Evolutionary conservation across 2,797 vertebrate genomes (phyloP).

Genomic region (Sebastes iracundus): DNA sequence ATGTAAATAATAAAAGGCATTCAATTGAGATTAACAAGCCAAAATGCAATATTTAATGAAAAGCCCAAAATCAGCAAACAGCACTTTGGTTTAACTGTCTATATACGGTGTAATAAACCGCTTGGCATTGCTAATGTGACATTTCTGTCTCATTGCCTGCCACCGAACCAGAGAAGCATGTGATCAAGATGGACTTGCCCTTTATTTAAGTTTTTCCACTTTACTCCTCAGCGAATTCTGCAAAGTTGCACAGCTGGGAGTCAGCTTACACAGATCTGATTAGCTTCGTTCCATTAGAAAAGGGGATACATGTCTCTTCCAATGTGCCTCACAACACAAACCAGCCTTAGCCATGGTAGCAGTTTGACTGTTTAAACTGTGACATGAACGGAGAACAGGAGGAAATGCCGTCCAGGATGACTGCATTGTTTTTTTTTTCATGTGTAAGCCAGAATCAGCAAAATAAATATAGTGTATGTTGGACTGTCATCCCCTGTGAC

Average conservation of each 20-base stretch:
- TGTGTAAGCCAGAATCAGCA: neutral
- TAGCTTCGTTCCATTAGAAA: conserved; percentile 64
- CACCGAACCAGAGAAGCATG: conserved; percentile 48
- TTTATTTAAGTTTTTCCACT: conserved; percentile 67
- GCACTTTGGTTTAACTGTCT: conserved; percentile 25
- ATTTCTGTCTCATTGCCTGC: conserved; percentile 68
- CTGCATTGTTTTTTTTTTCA: neutral
- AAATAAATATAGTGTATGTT: neutral
- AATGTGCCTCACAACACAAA: conserved; percentile 54
- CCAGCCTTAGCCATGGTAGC: conserved; percentile 13
- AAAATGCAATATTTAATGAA: conserved; percentile 3
- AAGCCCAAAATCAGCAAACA: neutral
- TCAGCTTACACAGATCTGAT: conserved; percentile 59
- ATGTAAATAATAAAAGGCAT: neutral
- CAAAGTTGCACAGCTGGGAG: conserved; percentile 57
- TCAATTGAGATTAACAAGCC: neutral
- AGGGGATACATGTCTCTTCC: conserved; percentile 48
- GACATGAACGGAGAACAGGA: conserved; percentile 11
- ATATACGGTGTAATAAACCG: conserved; percentile 24
- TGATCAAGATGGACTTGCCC: conserved; percentile 70
- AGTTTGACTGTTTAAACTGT: conserved; percentile 30
- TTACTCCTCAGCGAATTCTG: conserved; percentile 52
- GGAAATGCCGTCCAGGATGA: neutral
- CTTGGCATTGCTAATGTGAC: conserved; percentile 64
- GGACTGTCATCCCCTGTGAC: neutral